Conservation (phyloP, 2,113 vertebrate species). For the Callaeas wilsoni region DNA sequence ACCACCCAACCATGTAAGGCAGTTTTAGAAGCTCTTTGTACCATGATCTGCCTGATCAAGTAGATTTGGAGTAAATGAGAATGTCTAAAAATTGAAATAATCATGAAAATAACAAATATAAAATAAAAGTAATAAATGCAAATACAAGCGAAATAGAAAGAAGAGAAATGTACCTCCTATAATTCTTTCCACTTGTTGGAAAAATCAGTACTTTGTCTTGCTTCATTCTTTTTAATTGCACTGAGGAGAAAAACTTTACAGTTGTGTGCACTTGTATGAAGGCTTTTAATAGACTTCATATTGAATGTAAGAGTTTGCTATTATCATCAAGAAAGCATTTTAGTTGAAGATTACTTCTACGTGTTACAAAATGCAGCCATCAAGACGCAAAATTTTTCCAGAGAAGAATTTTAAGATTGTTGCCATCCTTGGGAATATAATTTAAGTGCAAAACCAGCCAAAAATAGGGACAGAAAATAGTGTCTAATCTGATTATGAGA, state of each 20-base stretch:
- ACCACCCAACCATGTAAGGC: neutral
- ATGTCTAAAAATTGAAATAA: neutral
- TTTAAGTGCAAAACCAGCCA: constrained; percentile 26
- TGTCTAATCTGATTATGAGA: neutral
- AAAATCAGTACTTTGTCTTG: neutral
- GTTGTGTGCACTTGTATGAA: neutral
- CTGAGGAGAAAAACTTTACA: neutral
- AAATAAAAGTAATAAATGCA: neutral
- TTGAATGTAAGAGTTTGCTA: neutral
- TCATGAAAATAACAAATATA: neutral
- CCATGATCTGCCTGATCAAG: neutral
- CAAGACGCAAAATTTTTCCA: neutral
- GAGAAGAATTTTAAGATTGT: neutral
- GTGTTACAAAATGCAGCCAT: neutral
- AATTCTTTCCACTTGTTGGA: neutral
- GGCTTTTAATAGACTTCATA: neutral
- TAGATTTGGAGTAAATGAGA: neutral
- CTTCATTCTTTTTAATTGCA: neutral
- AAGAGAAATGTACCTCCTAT: neutral
- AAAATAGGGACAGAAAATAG: neutral
- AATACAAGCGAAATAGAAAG: neutral
- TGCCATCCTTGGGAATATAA: neutral
- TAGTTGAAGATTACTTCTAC: neutral
- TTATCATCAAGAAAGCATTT: neutral
- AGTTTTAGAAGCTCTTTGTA: neutral